Evolutionary conservation across 2,888 invertebrate species (phyloP).

Genomic region (Pardosa pseudoannulata): DNA sequence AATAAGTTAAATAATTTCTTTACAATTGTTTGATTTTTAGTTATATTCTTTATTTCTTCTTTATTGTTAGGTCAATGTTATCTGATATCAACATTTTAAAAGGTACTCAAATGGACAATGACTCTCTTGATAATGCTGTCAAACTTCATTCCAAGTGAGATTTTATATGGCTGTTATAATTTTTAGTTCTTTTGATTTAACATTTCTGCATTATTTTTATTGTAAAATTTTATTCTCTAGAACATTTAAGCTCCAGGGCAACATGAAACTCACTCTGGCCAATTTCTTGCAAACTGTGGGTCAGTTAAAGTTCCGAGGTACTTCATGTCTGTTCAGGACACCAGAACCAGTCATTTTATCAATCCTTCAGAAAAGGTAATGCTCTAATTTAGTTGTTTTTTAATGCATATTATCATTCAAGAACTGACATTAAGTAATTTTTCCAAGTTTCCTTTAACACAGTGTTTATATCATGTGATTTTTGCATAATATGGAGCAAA

Average conservation of each 20-base stretch:
- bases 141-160: conserved; percentile 50
- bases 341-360: conserved; percentile 75
- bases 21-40: too few relatives aligned
- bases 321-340: conserved; percentile 83
- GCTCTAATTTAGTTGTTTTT: too few relatives aligned
- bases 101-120: conserved; percentile 52
- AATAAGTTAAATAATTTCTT: too few relatives aligned
- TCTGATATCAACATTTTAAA: conserved; percentile 58
- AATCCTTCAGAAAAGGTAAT: conserved; percentile 55
- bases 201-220: background rate
- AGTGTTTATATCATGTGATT: too few relatives aligned
- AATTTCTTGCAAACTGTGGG: conserved; percentile 83
- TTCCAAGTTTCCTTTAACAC: too few relatives aligned
- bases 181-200: too few relatives aligned
- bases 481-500: too few relatives aligned
- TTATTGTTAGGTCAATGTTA: conserved; percentile 48
- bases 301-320: conserved; percentile 83
- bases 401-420: too few relatives aligned
- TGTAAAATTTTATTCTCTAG: conserved; percentile 73
- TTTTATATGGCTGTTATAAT: background rate
- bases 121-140: conserved; percentile 35
- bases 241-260: conserved; percentile 77
- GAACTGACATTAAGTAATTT: too few relatives aligned
- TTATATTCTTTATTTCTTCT: too few relatives aligned
- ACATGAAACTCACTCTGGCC: conserved; percentile 76